Evolutionary conservation across 2,797 vertebrate species (phyloP), one percentile per base, ranked within the genome.

Genomic region (Parotocinclus haroldoi): DNA sequence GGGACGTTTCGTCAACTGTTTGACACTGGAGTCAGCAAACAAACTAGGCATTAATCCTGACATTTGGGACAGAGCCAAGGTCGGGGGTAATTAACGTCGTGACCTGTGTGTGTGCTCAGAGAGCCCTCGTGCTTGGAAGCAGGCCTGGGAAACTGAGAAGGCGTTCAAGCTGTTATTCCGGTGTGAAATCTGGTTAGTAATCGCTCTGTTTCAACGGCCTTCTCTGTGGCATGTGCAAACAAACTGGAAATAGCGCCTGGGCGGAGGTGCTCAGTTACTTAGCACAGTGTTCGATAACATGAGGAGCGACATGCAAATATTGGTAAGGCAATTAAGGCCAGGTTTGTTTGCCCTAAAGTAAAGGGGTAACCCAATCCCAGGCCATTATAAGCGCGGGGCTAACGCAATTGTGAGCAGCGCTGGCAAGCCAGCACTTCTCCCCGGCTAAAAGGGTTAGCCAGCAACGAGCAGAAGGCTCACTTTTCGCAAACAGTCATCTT

Each of bases 251-350:
- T 85, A 86, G 85, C 78, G 74, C 77, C 72, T 54, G 55, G 63
- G 53, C 71, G 10, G 55, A 51, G 72, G 79, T 45, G 77, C 81
- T 81, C 76, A 73, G 83, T 87, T 86, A 88, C 88, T 87, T 81
- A 87, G 83, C 59, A 37, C 63, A 83, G 87, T 89, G 85, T 87
- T 89, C 86, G 77, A 83, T 90, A 85, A 86, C 88, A 86, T 66
- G 69, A 73, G 81, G 82, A 85, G 84, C 83, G 86, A 86, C 85
- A 88, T 87, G 87, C 86, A 90, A 89, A 90, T 89, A 90, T 90
- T 88, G 84, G 85, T 83, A 67, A 82, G 87, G 86, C 85, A 86
- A 86, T 88, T 88, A 90, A 84, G 79, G 82, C 80, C 82, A 80
- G 83, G 83, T 71, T 74, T 86, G 86, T 88, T 88, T 82, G 80